phyloP scores from a whole-genome alignment of 2,113 vertebrate genomes.

The Mungos mungo region DNA sequence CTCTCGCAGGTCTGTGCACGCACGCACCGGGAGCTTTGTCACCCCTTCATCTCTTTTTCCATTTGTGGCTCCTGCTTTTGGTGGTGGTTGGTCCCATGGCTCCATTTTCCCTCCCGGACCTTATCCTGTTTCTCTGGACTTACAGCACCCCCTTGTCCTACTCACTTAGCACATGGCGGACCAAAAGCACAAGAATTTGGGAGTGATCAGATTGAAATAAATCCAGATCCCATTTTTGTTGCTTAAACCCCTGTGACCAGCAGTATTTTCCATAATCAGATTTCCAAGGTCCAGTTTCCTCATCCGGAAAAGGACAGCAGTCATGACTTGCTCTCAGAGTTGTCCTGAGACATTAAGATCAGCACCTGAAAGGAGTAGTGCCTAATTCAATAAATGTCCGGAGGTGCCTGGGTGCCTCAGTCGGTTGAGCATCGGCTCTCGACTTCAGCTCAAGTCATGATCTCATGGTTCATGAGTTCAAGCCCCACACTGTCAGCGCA shows the following conservation, averaged over 20 bases:
- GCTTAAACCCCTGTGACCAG: not conserved
- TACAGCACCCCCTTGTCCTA: not conserved
- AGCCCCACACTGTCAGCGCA: too few species aligned
- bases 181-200: not conserved
- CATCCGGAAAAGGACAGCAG: not conserved
- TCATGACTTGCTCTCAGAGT: accelerated
- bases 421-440: too few species aligned
- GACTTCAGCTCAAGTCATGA: too few species aligned
- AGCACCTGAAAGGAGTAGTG: not conserved
- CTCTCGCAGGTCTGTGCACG: accelerated
- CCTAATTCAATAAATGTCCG: not conserved
- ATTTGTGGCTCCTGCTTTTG: not conserved
- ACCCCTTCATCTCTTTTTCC: not conserved
- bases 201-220: too few species aligned
- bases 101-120: not conserved
- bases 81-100: not conserved
- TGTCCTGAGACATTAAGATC: too few species aligned
- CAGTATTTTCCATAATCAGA: not conserved
- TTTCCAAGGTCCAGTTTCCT: not conserved
- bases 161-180: not conserved
- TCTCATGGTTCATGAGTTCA: too few species aligned
- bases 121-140: not conserved
- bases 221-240: not conserved
- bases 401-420: too few species aligned
- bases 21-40: accelerated